These are phyloP conservation scores for Pachymerium ferrugineum DNA, from an alignment of 2,888 invertebrate species.

Conservation along the genomic window DNA sequence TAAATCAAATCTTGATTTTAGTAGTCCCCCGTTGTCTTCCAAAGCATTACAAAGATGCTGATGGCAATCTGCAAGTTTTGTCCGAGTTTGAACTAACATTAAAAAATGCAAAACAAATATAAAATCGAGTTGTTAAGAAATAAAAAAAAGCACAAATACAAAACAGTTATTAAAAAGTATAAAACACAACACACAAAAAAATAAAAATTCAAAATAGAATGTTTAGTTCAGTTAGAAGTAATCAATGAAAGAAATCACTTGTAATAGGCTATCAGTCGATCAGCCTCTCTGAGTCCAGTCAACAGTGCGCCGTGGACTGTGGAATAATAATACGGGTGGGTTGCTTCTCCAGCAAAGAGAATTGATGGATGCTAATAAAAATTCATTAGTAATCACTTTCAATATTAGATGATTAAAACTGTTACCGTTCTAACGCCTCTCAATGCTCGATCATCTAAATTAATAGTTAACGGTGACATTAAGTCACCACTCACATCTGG, in stretches of 20 bases:
- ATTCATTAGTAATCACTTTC: neutral
- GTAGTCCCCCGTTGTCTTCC: constrained; percentile 29
- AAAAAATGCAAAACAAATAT: constrained; percentile 12
- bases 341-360: constrained; percentile 47
- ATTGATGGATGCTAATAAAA: constrained; percentile 38
- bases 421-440: neutral
- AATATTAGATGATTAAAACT: neutral
- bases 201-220: neutral
- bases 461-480: neutral
- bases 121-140: too few relatives aligned
- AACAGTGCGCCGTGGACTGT: constrained; percentile 69
- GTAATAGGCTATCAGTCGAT: constrained; percentile 50
- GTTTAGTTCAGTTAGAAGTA: neutral
- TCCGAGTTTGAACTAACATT: neutral
- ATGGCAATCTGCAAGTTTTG: neutral
- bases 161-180: too few relatives aligned
- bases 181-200: too few relatives aligned
- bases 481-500: neutral
- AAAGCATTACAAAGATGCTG: constrained; percentile 27
- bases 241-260: constrained; percentile 38
- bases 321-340: constrained; percentile 53
- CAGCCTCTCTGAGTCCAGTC: constrained; percentile 66
- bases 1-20: neutral
- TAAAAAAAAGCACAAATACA: too few relatives aligned
- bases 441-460: constrained; percentile 2